Evolutionary conservation across 2,888 invertebrate species (phyloP), one percentile per base, ranked within the genome.

Genomic region (Stegana nigrithorax): DNA sequence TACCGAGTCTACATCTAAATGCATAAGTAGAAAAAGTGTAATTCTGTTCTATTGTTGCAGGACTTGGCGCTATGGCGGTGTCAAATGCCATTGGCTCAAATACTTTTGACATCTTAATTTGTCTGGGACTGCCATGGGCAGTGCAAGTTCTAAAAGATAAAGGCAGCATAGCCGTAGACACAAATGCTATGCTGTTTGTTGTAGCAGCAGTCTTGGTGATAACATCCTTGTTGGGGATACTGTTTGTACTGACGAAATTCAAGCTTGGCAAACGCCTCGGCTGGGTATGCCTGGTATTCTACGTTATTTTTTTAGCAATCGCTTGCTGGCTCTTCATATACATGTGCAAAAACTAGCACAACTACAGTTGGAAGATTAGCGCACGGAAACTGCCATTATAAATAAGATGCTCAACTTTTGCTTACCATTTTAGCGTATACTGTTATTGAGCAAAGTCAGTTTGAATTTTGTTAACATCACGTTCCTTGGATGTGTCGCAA

Each of bases 61-160:
- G 93, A 89, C 86, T 80, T 60, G 67, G 73, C 5, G 60, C 53
- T 47, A 75, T 76, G 71, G 93, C 93, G 0, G 89, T 93, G 60
- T 92, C 92, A 80, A 94, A 92, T 83, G 90, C 93, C 1, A 92
- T 93, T 50, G 93, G 93, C 19, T 93, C 93, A 4, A 93, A 93
- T 79, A 92, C 93, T 0, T 93, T 93, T 78, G 93, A 93, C 80
- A 92, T 93, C 32, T 85, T 93, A 10, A 87, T 93, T 1, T 93
- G 93, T 72, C 86, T 94, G 63, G 93, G 93, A 1, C 81, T 93
- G 25, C 93, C 93, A 0, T 93, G 93, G 93, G n/a, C n/a, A n/a
- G n/a, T n/a, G n/a, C n/a, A n/a, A n/a, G n/a, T n/a, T n/a, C n/a
- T n/a, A n/a, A n/a, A n/a, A n/a, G n/a, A n/a, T n/a, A n/a, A n/a